Base-by-base conservation (phyloP, 30 jellyfish, hydroid and myxozoan genomes). In the Pseudorhiza aurosa region DNA sequence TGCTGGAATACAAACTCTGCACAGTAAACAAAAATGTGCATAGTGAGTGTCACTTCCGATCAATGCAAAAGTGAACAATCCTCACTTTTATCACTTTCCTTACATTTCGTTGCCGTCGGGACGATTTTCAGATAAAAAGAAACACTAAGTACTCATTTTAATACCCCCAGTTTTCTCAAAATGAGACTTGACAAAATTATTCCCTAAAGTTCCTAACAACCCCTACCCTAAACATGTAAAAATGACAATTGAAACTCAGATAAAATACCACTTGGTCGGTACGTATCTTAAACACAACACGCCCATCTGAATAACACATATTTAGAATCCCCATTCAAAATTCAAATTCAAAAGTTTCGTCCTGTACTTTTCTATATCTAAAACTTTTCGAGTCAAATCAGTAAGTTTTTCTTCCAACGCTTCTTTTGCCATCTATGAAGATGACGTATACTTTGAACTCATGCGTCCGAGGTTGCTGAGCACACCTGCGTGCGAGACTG, bases 401-500 rank as follows among this genome's bases (percentile, higher is more conserved):
- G n/a, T n/a, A n/a, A n/a, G n/a, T n/a, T n/a, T n/a, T n/a, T n/a
- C n/a, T 4, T n/a, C 5, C 59, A 63, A 29, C 33, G 30, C 4
- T 19, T 21, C 67, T 21, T 2, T n/a, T 22, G 33, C 19, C 8
- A 53, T 22, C 67, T 72, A 72, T 42, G 85, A 72, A 3, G 85
- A 72, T 14, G 85, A 72, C 7, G 85, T 47, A 53, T n/a, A 72
- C 60, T 72, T 72, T 14, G 85, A 72, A 10, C 74, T 31, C 73
- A 72, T 72, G 24, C 85, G 63, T 7, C 85, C 85, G 5, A 72
- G 44, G 25, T 25, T 72, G 42, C 73, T 37, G 19, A 72, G 62
- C 6, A 72, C 60, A 24, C 69, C 85, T 1, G 85, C 25, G 46
- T 78, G 90, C 11, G 90, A 78, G 14, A 18, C 90, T 29, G 75